Conservation (phyloP, 2,113 vertebrate species). For the Phycodurus eques region DNA sequence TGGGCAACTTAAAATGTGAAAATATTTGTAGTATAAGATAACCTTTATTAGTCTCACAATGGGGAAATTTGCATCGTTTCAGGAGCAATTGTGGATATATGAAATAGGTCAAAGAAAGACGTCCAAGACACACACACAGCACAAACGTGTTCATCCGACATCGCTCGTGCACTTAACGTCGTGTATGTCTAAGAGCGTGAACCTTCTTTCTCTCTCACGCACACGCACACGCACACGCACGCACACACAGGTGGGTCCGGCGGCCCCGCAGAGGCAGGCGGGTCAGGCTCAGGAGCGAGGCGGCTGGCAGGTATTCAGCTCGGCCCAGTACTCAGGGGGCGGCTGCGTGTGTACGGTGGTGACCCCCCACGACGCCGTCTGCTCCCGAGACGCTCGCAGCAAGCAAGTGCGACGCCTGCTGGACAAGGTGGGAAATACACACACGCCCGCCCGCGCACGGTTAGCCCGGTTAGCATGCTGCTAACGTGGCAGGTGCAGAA, state of each 20-base stretch:
- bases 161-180: background rate
- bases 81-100: no score
- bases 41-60: no score
- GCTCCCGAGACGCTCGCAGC: slow-evolving; percentile 90
- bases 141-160: background rate
- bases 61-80: no score
- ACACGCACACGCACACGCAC: background rate
- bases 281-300: slow-evolving; percentile 79
- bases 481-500: slow-evolving; percentile 84
- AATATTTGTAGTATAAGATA: no score
- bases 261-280: slow-evolving; percentile 82
- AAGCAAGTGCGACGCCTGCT: slow-evolving; percentile 92
- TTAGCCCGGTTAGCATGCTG: no score
- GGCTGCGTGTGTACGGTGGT: slow-evolving; percentile 97
- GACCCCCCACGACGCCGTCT: slow-evolving; percentile 92
- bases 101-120: no score
- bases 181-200: background rate
- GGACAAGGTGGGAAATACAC: slow-evolving; percentile 83
- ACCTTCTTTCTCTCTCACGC: background rate
- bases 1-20: no score
- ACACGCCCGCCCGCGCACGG: background rate
- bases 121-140: background rate
- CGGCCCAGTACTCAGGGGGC: slow-evolving; percentile 93
- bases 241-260: slow-evolving; percentile 82
- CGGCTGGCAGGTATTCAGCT: slow-evolving; percentile 97